Evolutionary conservation across 2,113 vertebrate species (phyloP), one percentile per base, ranked within the genome.

Genomic region (Phalacrocorax carbo): DNA sequence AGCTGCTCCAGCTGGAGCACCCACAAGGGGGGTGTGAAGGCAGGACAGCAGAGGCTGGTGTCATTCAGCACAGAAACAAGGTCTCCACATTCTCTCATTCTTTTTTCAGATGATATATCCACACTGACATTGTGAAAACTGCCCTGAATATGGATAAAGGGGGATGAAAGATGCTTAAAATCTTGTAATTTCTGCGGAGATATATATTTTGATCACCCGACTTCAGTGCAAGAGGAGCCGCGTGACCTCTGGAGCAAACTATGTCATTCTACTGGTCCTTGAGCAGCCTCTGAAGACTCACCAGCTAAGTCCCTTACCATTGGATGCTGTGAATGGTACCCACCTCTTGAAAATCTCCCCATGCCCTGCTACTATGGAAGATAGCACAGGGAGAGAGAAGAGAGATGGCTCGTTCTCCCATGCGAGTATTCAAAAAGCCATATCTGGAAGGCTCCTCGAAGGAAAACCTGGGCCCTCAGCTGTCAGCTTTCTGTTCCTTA

Each of bases 371-470:
- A 9, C 19, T 10, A 2, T 6, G 17, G 40, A 4, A 49, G 30
- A 82, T 2, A 42, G 23, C 54, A 23, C 22, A 9, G 34, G 44
- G 58, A 60, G 58, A 40, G 25, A 40, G 81, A 14, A 57, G 10
- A n/a, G 38, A 82, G 38, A 12, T 25, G 57, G 9, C 19, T 58
- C 32, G 0, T 51, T 42, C 19, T 92, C 44, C n/a, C 52, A 25
- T 0, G 1, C 1, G 5, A 29, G 36, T 14, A 32, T 15, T 73
- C 77, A 38, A 36, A 40, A 77, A 54, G 14, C 12, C 42, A 44
- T 0, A 0, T 20, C 23, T 15, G 32, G n/a, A 76, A 72, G 12
- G 8, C 14, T 8, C 29, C n/a, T 29, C 0, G 0, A 70, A 62
- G 20, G 30, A 42, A 81, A 91, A 49, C 3, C 5, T 1, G 0